These are phyloP conservation scores for Anser cygnoides DNA, from an alignment of 2,113 vertebrate species.

Conservation along the genomic window DNA sequence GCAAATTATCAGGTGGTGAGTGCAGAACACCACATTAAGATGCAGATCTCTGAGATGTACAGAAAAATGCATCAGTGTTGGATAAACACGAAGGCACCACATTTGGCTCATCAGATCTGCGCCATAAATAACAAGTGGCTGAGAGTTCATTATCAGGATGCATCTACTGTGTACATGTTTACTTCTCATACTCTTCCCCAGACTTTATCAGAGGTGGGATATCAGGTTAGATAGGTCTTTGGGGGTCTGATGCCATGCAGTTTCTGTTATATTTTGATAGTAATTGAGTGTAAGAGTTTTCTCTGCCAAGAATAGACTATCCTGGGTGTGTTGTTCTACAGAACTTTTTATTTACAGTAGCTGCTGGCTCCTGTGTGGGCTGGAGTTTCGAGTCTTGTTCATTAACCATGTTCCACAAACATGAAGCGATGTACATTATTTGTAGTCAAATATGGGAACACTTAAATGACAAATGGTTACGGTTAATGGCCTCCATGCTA, in stretches of 20 bases:
- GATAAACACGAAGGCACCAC: background rate
- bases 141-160: background rate
- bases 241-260: background rate
- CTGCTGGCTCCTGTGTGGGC: constrained; percentile 27
- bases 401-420: constrained; percentile 29
- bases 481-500: background rate
- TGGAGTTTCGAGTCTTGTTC: constrained; percentile 33
- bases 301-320: constrained; percentile 2
- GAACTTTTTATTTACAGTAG: constrained; percentile 31
- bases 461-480: background rate
- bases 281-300: background rate
- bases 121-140: background rate
- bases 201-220: background rate
- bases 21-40: background rate
- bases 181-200: background rate
- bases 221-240: background rate
- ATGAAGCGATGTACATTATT: background rate
- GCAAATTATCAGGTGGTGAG: background rate
- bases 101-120: background rate
- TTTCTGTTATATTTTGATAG: background rate
- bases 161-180: background rate
- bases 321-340: constrained; percentile 8
- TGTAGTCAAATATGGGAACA: constrained; percentile 23
- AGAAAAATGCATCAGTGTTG: background rate
- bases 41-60: background rate